Conservation (phyloP, 2,888 invertebrate genomes). For the Heteropelma amictum region DNA sequence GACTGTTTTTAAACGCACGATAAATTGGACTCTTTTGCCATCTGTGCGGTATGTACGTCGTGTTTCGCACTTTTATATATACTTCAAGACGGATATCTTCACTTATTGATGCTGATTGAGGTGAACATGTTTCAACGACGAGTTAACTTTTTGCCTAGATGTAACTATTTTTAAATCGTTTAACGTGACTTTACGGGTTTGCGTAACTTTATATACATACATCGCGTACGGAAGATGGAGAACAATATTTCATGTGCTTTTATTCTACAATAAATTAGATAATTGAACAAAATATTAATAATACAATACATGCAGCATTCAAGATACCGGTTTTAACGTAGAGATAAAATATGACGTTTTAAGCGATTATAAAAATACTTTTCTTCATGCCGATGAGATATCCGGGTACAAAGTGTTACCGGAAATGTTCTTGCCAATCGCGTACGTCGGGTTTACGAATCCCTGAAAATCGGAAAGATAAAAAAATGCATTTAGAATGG, state of each 20-base stretch:
- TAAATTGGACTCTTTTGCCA: conserved; percentile 59
- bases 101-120: conserved; percentile 68
- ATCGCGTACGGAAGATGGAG: no score
- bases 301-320: no score
- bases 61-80: neutral
- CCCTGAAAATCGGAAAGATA: neutral
- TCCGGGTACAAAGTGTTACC: neutral
- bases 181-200: neutral
- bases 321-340: no score
- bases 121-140: conserved; percentile 31
- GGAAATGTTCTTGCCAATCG: neutral
- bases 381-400: neutral
- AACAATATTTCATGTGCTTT: no score
- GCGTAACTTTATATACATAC: neutral
- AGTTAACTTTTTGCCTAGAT: neutral
- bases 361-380: neutral
- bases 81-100: conserved; percentile 52
- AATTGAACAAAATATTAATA: no score
- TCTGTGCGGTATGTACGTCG: neutral
- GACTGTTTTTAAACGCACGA: conserved; percentile 41
- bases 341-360: no score
- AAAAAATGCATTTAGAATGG: neutral
- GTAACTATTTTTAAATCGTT: conserved; percentile 34
- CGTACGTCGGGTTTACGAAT: conserved; percentile 13
- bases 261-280: no score